These are phyloP conservation scores for Eupristina koningsbergeri DNA, from an alignment of 1,140 invertebrate species.

Conservation along the genomic window DNA sequence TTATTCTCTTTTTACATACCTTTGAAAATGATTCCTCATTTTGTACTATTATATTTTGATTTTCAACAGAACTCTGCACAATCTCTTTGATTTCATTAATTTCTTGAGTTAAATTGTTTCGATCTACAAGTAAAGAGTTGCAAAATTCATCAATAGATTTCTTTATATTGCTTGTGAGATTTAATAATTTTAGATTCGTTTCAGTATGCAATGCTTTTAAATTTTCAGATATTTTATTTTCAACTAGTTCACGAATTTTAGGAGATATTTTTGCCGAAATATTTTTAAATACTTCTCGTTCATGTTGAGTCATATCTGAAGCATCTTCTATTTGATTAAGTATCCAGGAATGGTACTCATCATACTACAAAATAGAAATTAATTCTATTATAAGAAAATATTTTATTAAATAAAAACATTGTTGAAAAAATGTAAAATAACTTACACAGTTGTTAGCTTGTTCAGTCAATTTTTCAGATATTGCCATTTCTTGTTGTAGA, in stretches of 20 bases:
- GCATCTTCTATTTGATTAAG: conserved; percentile 54
- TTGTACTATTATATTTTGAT: conserved; percentile 56
- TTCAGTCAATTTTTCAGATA: conserved; percentile 54
- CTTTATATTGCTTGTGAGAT: conserved; percentile 55
- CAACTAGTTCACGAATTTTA: conserved; percentile 58
- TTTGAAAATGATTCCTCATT: conserved; percentile 55
- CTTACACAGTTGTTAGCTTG: conserved; percentile 59
- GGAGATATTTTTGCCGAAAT: conserved; percentile 56
- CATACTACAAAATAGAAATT: conserved; percentile 56
- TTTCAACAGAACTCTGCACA: conserved; percentile 53
- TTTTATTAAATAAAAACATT: conserved; percentile 11
- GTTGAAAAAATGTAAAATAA: no score
- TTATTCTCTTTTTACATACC: conserved; percentile 54
- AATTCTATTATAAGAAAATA: conserved; percentile 14
- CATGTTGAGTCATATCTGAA: conserved; percentile 55
- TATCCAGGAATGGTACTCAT: conserved; percentile 60
- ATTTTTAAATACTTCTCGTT: conserved; percentile 54
- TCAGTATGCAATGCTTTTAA: conserved; percentile 57
- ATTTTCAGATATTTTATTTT: conserved; percentile 62
- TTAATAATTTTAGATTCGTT: conserved; percentile 58
- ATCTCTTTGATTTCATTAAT: conserved; percentile 55
- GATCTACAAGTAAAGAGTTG: conserved; percentile 54
- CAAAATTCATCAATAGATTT: conserved; percentile 59
- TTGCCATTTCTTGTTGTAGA: conserved; percentile 47
- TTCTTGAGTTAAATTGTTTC: conserved; percentile 55